Evolutionary conservation across 2,113 vertebrate species (phyloP), one percentile per base, ranked within the genome.

Genomic region (Silurus glanis): DNA sequence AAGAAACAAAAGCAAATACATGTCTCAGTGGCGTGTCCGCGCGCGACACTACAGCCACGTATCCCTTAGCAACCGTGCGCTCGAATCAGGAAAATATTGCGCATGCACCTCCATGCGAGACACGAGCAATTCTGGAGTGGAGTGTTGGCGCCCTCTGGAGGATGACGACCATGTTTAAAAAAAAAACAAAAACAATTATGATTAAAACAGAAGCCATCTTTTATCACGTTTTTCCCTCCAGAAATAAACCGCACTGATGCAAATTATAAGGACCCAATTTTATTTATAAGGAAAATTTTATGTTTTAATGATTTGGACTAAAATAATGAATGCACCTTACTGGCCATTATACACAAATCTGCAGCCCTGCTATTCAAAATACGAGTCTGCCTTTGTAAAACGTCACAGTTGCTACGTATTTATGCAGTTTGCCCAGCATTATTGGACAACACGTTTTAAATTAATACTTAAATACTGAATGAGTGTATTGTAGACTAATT

Each of bases 111-210:
- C 0, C 21, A n/a, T 14, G 9, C 1, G 9, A 21, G 66, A 16
- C 25, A 37, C 13, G 66, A 14, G 66, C 69, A 75, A 17, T 1
- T 14, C 3, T 58, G 25, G 9, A 21, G 45, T 80, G 56, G 45
- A 2, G 55, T 59, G 17, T 37, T 80, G 55, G 25, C 55, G 25
- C 78, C 78, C 78, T 80, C 78, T 80, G 78, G 78, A 17, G 78
- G 78, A 80, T 0, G 0, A 45, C 5, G 8, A 19, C 45, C 28
- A 45, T 69, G 37, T 69, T 45, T 6, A 28, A 37, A 37, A 37
- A 37, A 1, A 37, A 37, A 37, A 37, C 2, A 37, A 37, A 37
- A 37, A 2, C 37, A 37, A 37, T 37, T 37, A 37, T 37, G 37
- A 2, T 37, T 37, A 37, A 37, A 37, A 37, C 37, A 37, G 2